phyloP scores from a whole-genome alignment of 2,888 invertebrate genomes.

The Neelides folsomi region DNA sequence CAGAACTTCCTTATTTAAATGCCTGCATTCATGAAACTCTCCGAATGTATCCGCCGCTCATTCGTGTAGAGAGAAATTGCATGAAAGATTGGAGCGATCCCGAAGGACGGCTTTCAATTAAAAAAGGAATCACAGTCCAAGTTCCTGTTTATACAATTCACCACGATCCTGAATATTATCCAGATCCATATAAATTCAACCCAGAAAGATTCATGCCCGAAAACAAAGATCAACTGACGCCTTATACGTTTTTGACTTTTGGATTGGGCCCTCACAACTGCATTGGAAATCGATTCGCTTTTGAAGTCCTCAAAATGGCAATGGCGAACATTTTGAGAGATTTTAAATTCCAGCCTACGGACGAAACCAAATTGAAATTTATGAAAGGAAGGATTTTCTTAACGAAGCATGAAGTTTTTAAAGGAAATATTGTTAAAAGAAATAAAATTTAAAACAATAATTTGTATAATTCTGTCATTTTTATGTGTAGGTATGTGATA shows the following conservation, averaged over 20 bases:
- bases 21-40: conserved; percentile 18
- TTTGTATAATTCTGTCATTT: no score
- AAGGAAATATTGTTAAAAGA: conserved; percentile 7
- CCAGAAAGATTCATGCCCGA: conserved; percentile 22
- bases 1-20: conserved; percentile 13
- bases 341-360: conserved; percentile 13
- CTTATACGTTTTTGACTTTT: conserved; percentile 19
- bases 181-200: conserved; percentile 12
- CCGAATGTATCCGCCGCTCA: conserved; percentile 15
- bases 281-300: conserved; percentile 23
- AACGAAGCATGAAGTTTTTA: conserved; percentile 6
- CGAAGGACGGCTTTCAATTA: conserved; percentile 8
- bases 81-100: conserved; percentile 19
- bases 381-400: conserved; percentile 14
- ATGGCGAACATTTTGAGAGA: conserved; percentile 17
- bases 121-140: conserved; percentile 3
- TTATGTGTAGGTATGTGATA: no score
- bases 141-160: conserved; percentile 14
- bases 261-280: conserved; percentile 22
- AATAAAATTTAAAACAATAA: background rate
- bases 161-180: conserved; percentile 14
- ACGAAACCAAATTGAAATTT: conserved; percentile 10
- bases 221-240: conserved; percentile 19
- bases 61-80: conserved; percentile 15
- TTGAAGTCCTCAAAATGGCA: conserved; percentile 17